Conservation (phyloP, 2,113 vertebrate genomes). For the Aplodontia rufa region DNA sequence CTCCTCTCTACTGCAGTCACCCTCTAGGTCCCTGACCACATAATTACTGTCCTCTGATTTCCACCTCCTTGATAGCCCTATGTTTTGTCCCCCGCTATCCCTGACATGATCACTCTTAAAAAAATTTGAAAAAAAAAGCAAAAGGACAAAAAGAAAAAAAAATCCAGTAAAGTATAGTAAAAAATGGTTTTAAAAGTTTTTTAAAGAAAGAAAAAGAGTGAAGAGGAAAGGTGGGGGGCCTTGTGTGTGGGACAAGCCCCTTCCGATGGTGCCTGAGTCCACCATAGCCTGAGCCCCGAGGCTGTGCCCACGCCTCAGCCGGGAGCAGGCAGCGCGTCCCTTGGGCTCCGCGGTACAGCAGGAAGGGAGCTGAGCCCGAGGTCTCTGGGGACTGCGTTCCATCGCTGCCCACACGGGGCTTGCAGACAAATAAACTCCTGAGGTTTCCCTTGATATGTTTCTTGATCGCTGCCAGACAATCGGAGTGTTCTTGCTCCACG, state of each 20-base stretch:
- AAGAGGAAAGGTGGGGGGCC: neutral
- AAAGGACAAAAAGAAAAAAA: neutral
- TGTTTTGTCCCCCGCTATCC: neutral
- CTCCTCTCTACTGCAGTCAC: neutral
- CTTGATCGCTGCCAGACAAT: neutral
- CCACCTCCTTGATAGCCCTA: neutral
- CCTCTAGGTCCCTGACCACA: neutral
- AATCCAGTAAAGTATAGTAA: neutral
- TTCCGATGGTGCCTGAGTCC: neutral
- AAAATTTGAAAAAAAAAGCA: neutral
- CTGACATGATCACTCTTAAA: neutral
- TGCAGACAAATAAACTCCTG: neutral
- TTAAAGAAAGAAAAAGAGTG: neutral
- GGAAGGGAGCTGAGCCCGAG: neutral
- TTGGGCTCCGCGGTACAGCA: neutral
- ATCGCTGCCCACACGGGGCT: fast-evolving
- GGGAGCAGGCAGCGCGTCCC: no score
- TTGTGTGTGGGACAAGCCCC: neutral
- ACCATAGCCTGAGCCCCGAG: no score
- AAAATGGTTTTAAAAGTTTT: no score
- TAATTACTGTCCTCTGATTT: no score
- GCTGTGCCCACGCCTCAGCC: no score
- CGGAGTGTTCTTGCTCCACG: neutral
- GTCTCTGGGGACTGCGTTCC: neutral
- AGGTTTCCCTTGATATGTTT: neutral